These are phyloP conservation scores for Keiferia lycopersicella DNA, from an alignment of 2,888 invertebrate genomes.

Conservation along the genomic window DNA sequence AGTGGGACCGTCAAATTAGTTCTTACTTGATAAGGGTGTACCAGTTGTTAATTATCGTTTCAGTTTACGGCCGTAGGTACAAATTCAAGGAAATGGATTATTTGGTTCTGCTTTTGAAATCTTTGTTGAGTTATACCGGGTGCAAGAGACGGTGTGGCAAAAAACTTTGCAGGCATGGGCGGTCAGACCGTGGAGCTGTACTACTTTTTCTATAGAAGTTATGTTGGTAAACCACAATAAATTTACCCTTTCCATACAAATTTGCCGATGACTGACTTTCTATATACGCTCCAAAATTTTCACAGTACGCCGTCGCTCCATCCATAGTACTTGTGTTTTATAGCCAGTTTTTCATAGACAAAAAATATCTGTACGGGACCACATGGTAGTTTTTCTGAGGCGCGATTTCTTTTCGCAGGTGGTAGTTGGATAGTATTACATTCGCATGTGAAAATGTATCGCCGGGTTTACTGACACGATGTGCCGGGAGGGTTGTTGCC, in stretches of 20 bases:
- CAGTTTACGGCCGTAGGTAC: not conserved
- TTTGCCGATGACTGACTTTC: no score
- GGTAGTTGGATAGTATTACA: conserved; percentile 14
- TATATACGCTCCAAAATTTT: no score
- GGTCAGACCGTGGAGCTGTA: no score
- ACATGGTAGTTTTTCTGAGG: not conserved
- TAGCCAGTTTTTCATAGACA: not conserved
- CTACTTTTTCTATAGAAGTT: no score
- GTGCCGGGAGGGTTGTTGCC: not conserved
- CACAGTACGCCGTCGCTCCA: no score
- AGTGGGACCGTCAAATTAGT: not conserved
- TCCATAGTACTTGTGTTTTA: no score
- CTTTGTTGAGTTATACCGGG: not conserved
- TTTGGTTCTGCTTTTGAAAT: not conserved
- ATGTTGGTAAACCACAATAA: no score
- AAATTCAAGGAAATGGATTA: no score
- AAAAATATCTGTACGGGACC: not conserved
- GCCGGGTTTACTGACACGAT: conserved; percentile 17
- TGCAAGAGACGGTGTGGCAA: no score
- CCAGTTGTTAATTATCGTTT: not conserved
- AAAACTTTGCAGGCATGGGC: no score
- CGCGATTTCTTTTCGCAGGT: not conserved
- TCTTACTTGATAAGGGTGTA: conserved; percentile 4
- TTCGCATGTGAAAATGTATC: conserved; percentile 23
- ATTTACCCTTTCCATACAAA: no score